Percentiles rank a stretch among this genome's conserved stretches.
These are phyloP conservation scores for Embidobia sp. DNA, from an alignment of 2,888 invertebrate species.

Conservation along the genomic window DNA sequence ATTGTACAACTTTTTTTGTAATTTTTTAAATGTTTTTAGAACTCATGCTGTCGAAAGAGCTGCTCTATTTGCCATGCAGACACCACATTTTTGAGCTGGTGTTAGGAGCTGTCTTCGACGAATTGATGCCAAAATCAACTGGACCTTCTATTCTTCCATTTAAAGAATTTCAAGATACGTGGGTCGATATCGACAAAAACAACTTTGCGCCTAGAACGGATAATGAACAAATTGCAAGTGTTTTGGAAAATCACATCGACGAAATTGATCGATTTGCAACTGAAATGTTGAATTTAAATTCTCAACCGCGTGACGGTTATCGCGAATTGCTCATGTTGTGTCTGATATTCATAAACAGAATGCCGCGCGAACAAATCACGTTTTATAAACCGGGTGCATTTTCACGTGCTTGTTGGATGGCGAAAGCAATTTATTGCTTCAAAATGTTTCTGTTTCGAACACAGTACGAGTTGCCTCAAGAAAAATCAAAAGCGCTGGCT, in stretches of 20 bases:
- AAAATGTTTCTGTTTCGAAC: not conserved
- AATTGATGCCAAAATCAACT: conserved; percentile 47
- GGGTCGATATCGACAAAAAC: conserved; percentile 53
- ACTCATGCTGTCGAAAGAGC: too few relatives aligned
- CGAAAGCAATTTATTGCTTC: conserved; percentile 60
- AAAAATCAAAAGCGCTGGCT: not conserved
- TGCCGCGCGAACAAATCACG: conserved; percentile 48
- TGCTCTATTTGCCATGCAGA: conserved; percentile 65
- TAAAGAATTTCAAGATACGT: conserved; percentile 59
- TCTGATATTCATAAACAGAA: conserved; percentile 67
- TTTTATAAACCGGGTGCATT: conserved; percentile 68
- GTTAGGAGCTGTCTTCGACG: conserved; percentile 41
- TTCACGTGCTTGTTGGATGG: conserved; percentile 71
- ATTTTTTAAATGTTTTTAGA: too few relatives aligned
- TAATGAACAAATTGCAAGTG: conserved; percentile 10
- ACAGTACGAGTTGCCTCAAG: too few relatives aligned
- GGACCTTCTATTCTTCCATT: conserved; percentile 64
- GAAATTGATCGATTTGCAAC: conserved; percentile 20
- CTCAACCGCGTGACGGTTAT: conserved; percentile 66
- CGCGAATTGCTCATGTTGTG: conserved; percentile 65
- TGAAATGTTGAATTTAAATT: conserved; percentile 22
- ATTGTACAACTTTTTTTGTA: too few relatives aligned
- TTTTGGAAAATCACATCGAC: conserved; percentile 8
- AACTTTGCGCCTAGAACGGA: conserved; percentile 33
- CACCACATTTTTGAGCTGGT: conserved; percentile 67